Percentiles rank a stretch among this genome's conserved stretches.
Conservation (phyloP, 2,113 vertebrate genomes). For the Pagrus major region DNA sequence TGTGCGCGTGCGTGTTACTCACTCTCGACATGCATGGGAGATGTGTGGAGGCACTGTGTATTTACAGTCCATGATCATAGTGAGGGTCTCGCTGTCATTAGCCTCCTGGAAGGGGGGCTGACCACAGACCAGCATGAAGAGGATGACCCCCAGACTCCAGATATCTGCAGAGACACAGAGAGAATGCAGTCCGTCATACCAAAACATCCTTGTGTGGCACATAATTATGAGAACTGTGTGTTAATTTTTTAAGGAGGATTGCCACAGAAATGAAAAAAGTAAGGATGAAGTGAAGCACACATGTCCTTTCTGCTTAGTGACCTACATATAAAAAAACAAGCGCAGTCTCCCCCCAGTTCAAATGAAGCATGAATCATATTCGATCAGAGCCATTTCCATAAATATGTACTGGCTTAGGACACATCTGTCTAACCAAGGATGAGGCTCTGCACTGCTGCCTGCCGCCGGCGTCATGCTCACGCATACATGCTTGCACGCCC, state of each 20-base stretch:
- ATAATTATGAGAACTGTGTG: not conserved
- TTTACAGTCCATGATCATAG: conserved; percentile 99
- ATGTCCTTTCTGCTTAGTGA: conserved; percentile 56
- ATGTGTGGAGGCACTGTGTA: conserved; percentile 95
- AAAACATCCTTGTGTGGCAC: not conserved
- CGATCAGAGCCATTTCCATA: conserved; percentile 56
- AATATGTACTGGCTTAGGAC: conserved; percentile 55
- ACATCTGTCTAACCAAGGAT: conserved; percentile 59
- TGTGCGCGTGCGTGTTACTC: conserved; percentile 55
- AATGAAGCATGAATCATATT: conserved; percentile 64
- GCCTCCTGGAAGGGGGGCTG: conserved; percentile 98
- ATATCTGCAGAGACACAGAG: conserved; percentile 87
- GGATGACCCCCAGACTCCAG: conserved; percentile 98
- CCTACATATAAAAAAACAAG: conserved; percentile 52
- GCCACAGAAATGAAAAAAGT: not conserved
- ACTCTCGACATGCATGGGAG: conserved; percentile 95
- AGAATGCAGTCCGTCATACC: not conserved
- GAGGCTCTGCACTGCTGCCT: conserved; percentile 47
- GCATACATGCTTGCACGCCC: conserved; percentile 10
- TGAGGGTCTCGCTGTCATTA: conserved; percentile 98
- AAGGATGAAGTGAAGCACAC: not conserved
- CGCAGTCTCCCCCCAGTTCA: conserved; percentile 33
- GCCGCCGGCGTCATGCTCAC: conserved; percentile 28
- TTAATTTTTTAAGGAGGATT: not conserved
- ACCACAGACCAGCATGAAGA: conserved; percentile 98